Evolutionary conservation across 2,888 invertebrate genomes (phyloP), one percentile per base, ranked within the genome.

Genomic region (Phengaris alcon): DNA sequence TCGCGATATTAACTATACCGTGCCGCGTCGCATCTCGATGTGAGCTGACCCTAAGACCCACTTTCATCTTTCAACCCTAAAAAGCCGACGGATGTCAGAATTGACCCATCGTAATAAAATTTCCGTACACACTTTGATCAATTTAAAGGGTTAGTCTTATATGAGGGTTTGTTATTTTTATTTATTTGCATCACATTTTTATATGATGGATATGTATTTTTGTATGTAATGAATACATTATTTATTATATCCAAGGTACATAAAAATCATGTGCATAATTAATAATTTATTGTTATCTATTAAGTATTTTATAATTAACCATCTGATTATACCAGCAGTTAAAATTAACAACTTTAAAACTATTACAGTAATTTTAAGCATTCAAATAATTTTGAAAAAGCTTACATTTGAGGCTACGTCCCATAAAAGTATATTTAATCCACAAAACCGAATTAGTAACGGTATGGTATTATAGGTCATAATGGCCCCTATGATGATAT

Each of bases 81-180:
- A 76, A 82, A 81, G 78, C 78, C 77, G 77, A 78, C 81, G 82
- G 83, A 84, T 84, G 82, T 84, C 82, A 82, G 83, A 84, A 84
- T 84, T 84, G 84, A 85, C 84, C 86, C 82, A 75, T 69, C 64
- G 79, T 86, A 86, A 87, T 86, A 82, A 84, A 87, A 87, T 87
- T 85, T 86, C 81, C 82, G 76, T 75, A 64, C 64, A 44, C 59
- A 22, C 59, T 59, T 76, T 75, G 73, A 76, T 74, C 74, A 77
- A 64, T 64, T 64, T 64, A 64, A 35, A 64, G 35, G 64, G 35
- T 64, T 44, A 75, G 73, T 73, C 52, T 75, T 72, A 75, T 75
- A 64, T 64, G 54, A 48, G 44, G 15, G 13, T n/a, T 51, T 64
- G 59, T n/a, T 74, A 74, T 74, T 74, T 73, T n/a, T 12, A 35